phyloP scores from a whole-genome alignment of 1,140 invertebrate species.

The Frieseomelitta varia region DNA sequence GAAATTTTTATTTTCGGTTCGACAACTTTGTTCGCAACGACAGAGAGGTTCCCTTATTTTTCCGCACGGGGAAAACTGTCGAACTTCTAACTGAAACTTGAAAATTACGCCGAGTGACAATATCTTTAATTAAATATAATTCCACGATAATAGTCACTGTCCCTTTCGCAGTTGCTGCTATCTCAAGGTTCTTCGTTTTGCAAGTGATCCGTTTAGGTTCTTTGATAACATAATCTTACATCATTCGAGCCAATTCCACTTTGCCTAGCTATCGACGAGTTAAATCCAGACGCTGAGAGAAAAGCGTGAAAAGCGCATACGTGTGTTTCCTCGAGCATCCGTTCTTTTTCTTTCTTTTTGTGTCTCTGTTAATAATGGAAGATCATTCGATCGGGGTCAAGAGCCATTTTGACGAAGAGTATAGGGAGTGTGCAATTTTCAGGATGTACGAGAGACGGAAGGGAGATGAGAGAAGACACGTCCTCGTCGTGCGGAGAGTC shows the following conservation, averaged over 20 bases:
- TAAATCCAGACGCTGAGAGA: background rate
- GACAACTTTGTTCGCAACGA: too few relatives aligned
- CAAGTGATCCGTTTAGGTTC: background rate
- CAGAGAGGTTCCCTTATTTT: too few relatives aligned
- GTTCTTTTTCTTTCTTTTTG: background rate
- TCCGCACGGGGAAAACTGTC: too few relatives aligned
- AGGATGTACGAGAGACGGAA: background rate
- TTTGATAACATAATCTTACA: constrained; percentile 19
- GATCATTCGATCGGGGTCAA: background rate
- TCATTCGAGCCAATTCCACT: background rate
- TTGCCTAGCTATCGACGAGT: background rate
- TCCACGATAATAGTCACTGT: background rate
- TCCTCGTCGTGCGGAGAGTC: background rate
- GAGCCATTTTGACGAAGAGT: background rate
- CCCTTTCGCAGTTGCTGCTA: background rate
- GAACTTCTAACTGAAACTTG: too few relatives aligned
- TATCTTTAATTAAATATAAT: background rate
- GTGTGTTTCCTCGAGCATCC: background rate
- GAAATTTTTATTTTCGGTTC: too few relatives aligned
- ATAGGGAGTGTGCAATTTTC: constrained; percentile 15
- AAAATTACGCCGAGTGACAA: background rate
- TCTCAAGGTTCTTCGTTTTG: background rate
- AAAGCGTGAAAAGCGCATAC: background rate
- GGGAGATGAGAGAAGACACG: background rate
- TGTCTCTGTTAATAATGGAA: background rate